Base-by-base conservation (phyloP, 1,140 invertebrate species). In the Trachymyrmex septentrionalis region DNA sequence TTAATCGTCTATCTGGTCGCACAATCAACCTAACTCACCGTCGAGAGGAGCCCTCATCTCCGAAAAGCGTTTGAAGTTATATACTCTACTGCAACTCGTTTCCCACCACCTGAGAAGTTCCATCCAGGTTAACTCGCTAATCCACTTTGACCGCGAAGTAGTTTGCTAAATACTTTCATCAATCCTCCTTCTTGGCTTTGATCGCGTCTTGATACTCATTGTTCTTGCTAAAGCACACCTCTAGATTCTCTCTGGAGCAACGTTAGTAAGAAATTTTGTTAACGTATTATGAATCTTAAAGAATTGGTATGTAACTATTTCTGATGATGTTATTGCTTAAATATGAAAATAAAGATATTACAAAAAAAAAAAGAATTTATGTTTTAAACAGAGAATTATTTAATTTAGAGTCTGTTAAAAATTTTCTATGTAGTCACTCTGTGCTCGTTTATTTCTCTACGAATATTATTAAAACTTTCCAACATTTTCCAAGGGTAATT, bases 91-190 rank as follows among this genome's bases (percentile, higher is more conserved):
- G 57, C 71, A 67, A 71, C 69, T 77, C 69, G 38, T 76, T 82
- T 71, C 44, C 61, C 34, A 87, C 64, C 66, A 67, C 64, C 73
- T 72, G 81, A 73, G 63, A 88, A 73, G 57, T 66, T 76, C 21
- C 21, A 67, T 66, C 38, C 71, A 59, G 67, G 84, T 86, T 82
- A 90, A 89, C 78, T 85, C 78, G 67, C 75, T 89, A 81, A 90
- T 89, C 85, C 59, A 69, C 80, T 55, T 90, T 88, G 87, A 84
- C 80, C 66, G 21, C 55, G 30, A 44, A 64, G 34, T 57, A 85
- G 61, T 87, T 87, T 89, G 71, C 81, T 77, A 76, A 88, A 90
- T 86, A 85, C 86, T 88, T 81, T 61, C 48, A 44, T 55, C 69
- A 66, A 64, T 82, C 59, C 86, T 75, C n/a, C 61, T 63, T 48